Base-by-base conservation (phyloP, 2,797 vertebrate genomes). In the Manis javanica region DNA sequence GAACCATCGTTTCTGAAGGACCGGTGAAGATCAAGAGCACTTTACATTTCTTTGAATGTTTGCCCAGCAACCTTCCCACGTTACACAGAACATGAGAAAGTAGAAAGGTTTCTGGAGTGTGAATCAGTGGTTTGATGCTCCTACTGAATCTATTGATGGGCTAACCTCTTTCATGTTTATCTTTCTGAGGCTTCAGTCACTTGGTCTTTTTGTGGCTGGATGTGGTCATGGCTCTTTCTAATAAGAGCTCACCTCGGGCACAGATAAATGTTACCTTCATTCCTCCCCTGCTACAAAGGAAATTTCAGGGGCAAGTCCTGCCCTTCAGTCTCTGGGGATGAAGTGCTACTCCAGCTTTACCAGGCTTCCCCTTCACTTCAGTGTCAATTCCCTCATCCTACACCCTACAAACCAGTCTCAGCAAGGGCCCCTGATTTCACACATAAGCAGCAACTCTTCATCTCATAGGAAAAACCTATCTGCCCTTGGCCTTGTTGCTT, bases 131-230 rank as follows among this genome's bases (percentile, higher is more conserved):
- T 64, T 42, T 94, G 82, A 92, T 66, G 69, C 72, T 77, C 66
- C 49, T 49, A 18, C 29, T 46, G 91, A 83, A 69, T 6, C 88
- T 85, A 94, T 18, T 82, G 96, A 91, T 78, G 83, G 51, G 24
- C 53, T 93, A 23, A 63, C 13, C 29, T 72, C 79, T 96, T 97
- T 97, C 15, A 97, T 96, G 83, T 87, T 51, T 89, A 55, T 66
- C 91, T 96, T 89, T 88, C 42, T 83, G 68, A 29, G 77, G 87
- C 94, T 95, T 85, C 46, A 53, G 78, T 79, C 66, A 42, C 55
- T 49, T 66, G 61, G 66, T 71, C 37, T 78, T 88, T 81, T 49
- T 72, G 64, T 77, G 57, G 55, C 81, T 69, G 21, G 37, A 77
- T 51, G 61, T 49, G 55, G 72, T 57, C 79, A 82, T 42, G 61